Conservation (phyloP, 2,797 vertebrate genomes). For the Crax fasciolata region DNA sequence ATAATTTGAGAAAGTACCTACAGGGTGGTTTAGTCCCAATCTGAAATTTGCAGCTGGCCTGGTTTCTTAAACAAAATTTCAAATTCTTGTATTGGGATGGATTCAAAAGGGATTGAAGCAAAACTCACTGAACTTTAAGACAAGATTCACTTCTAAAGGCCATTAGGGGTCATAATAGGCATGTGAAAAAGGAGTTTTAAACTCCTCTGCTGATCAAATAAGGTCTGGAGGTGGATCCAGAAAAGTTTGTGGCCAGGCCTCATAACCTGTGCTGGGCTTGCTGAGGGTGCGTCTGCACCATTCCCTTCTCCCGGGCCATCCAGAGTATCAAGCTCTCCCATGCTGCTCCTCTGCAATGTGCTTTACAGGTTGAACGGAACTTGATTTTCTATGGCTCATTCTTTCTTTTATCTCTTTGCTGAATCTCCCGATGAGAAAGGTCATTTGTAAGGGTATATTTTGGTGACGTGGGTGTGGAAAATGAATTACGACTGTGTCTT, state of each 20-base stretch:
- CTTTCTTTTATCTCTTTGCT: background rate
- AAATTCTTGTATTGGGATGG: background rate
- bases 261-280: background rate
- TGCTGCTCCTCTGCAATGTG: background rate
- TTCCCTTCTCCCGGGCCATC: background rate
- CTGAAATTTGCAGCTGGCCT: background rate
- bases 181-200: background rate
- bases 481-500: slow-evolving; percentile 2
- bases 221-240: background rate
- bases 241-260: background rate
- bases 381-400: background rate
- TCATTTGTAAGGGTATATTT: background rate
- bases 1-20: background rate
- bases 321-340: background rate
- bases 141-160: background rate
- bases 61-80: background rate
- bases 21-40: background rate
- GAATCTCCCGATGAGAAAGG: background rate
- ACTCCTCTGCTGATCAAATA: background rate
- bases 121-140: background rate
- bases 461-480: background rate
- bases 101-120: background rate
- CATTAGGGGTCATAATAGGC: background rate
- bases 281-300: background rate
- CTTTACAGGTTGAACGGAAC: background rate